Conservation (phyloP, 2,797 vertebrate genomes). For the Acridotheres tristis region DNA sequence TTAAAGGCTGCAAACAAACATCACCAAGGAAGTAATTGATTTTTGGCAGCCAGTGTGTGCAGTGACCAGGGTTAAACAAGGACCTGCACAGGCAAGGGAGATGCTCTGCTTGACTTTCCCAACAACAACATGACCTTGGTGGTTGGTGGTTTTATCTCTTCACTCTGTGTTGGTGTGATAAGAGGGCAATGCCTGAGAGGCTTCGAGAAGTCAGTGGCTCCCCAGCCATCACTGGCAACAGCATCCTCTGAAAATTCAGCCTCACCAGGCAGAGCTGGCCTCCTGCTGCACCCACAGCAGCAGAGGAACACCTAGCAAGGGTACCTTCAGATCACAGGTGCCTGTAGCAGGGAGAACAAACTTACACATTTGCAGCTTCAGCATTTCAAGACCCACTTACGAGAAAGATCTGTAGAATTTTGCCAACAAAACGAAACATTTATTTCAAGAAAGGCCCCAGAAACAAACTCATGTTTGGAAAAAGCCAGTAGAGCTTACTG, state of each 20-base stretch:
- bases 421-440: neutral
- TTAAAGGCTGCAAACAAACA: constrained; percentile 40
- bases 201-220: neutral
- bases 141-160: neutral
- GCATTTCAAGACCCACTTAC: neutral
- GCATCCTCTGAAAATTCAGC: neutral
- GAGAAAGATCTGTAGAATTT: neutral
- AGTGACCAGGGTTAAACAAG: neutral
- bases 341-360: neutral
- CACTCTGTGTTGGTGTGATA: neutral
- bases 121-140: neutral
- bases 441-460: neutral
- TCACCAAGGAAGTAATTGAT: constrained; percentile 10
- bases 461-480: neutral
- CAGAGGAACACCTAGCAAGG: neutral
- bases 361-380: neutral
- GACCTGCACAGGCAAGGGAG: neutral
- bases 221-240: neutral
- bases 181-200: neutral
- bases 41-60: neutral
- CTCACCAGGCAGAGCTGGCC: neutral
- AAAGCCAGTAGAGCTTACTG: neutral
- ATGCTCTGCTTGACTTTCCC: neutral
- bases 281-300: neutral
- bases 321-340: neutral